Percentiles rank a stretch among this genome's conserved stretches.
phyloP scores from a whole-genome alignment of 2,113 vertebrate genomes.

The Mobula hypostoma region DNA sequence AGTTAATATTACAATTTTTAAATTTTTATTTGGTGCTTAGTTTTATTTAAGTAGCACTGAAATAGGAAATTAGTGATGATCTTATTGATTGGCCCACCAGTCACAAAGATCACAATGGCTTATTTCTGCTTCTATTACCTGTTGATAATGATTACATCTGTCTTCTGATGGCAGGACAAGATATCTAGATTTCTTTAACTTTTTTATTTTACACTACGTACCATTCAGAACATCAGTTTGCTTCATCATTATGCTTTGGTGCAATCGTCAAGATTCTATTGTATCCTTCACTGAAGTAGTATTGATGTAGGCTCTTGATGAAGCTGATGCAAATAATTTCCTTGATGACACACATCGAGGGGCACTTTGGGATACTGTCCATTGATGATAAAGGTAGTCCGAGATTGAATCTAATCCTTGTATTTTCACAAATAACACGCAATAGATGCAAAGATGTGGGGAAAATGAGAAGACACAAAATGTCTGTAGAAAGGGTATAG shows the following conservation, averaged over 20 bases:
- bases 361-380: background rate
- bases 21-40: background rate
- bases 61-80: too few relatives aligned
- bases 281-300: background rate
- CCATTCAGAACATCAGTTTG: background rate
- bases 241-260: background rate
- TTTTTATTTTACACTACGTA: background rate
- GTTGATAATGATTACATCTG: background rate
- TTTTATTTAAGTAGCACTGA: background rate
- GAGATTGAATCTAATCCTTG: conserved; percentile 8
- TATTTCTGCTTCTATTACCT: background rate
- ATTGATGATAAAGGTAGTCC: background rate
- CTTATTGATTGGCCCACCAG: too few relatives aligned
- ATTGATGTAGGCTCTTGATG: background rate
- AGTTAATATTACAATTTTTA: background rate
- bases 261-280: background rate
- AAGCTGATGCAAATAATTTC: background rate
- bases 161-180: background rate
- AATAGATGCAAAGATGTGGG: too few relatives aligned
- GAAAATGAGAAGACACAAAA: too few relatives aligned
- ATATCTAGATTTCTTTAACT: background rate
- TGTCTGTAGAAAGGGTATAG: too few relatives aligned
- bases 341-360: background rate
- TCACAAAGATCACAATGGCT: too few relatives aligned
- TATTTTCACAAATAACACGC: background rate